Base-by-base conservation (phyloP, 2,113 vertebrate species). In the Clinocottus analis region DNA sequence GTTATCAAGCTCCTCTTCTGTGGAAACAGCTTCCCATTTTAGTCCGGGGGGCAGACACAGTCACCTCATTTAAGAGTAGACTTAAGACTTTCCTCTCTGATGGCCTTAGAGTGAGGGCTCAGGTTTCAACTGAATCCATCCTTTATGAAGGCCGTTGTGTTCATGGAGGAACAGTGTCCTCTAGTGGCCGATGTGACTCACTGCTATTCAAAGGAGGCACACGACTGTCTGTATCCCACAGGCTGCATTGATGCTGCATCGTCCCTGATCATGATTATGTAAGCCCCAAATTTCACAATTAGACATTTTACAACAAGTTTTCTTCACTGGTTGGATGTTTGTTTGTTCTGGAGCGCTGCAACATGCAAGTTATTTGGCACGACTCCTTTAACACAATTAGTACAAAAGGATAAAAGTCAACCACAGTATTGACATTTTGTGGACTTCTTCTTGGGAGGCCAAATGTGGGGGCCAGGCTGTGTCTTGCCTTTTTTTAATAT, bases 181-280 rank as follows among this genome's bases (percentile, higher is more conserved):
- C 90, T 89, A 67, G 87, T 85, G 90, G 80, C 35, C 8, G 4
- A 43, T 13, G n/a, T 21, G 7, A 27, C 4, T 47, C 55, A 79
- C 27, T 49, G 10, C 61, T 21, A 17, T 14, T 68, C 27, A 49
- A 4, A 41, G 21, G 13, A n/a, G 6, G 2, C 13, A 11, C 1
- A 1, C 6, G 13, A 10, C 9, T 56, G 49, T 70, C 8, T 23
- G 9, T 31, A 2, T 16, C 23, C 2, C 3, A 41, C 47, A 12
- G n/a, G 11, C 7, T 9, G 55, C 29, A 8, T 2, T 49, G 17
- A 27, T 0, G 3, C 64, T 27, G 17, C 2, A 41, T 17, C 25
- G 13, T 55, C n/a, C n/a, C 21, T 37, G 17, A 29, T 74, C 9
- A 58, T 45, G 53, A 55, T 47, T 68, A 29, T 19, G 12, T n/a